These are phyloP conservation scores for Troides aeacus DNA, from an alignment of 2,888 invertebrate species.

Conservation along the genomic window DNA sequence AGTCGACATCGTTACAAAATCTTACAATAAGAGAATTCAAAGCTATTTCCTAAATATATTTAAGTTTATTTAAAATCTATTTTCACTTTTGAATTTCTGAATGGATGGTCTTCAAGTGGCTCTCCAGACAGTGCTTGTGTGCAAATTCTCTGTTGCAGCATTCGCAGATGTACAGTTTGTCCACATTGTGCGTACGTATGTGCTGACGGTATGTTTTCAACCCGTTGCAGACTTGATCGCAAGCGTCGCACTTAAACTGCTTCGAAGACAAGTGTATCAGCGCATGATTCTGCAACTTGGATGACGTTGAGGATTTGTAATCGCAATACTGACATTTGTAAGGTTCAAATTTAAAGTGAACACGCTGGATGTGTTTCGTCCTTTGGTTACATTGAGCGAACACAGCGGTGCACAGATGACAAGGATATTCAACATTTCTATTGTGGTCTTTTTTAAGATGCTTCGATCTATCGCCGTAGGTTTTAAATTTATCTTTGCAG, in stretches of 20 bases:
- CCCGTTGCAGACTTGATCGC: constrained; percentile 65
- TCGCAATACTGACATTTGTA: constrained; percentile 57
- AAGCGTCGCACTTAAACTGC: constrained; percentile 66
- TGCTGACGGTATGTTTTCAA: constrained; percentile 59
- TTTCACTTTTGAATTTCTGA: constrained; percentile 34
- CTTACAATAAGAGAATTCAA: no score
- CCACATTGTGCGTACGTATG: constrained; percentile 67
- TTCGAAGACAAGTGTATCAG: constrained; percentile 56
- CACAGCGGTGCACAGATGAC: constrained; percentile 60
- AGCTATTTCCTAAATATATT: neutral
- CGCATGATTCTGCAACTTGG: constrained; percentile 58
- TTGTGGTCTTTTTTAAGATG: constrained; percentile 54
- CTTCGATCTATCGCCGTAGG: constrained; percentile 52
- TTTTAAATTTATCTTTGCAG: constrained; percentile 60
- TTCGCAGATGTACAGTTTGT: constrained; percentile 68
- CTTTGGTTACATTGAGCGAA: constrained; percentile 60
- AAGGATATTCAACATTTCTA: constrained; percentile 60
- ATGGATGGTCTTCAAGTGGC: constrained; percentile 63
- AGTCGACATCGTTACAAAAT: no score
- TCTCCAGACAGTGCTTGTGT: constrained; percentile 68
- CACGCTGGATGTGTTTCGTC: constrained; percentile 62
- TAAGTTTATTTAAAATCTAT: constrained; percentile 18
- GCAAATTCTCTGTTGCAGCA: constrained; percentile 63
- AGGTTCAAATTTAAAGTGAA: constrained; percentile 57
- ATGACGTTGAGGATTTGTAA: constrained; percentile 54